These are phyloP conservation scores for Tubulanus polymorphus DNA, from an alignment of 2,888 invertebrate genomes.

Conservation along the genomic window DNA sequence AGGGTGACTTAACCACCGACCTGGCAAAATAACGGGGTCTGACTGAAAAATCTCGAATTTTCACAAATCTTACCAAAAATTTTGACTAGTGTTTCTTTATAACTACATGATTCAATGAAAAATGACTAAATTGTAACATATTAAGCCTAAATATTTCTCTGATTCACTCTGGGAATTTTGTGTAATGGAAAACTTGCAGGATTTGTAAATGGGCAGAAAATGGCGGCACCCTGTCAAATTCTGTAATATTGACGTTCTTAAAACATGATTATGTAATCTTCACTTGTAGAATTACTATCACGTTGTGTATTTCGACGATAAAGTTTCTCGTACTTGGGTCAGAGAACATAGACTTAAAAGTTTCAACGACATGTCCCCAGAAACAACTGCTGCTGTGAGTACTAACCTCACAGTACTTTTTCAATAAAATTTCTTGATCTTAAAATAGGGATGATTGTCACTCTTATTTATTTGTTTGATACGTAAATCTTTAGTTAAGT, in stretches of 20 bases:
- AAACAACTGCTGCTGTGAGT: too few relatives aligned
- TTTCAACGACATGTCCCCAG: slow-evolving; percentile 22
- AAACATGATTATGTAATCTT: neutral
- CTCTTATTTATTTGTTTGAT: neutral
- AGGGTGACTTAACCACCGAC: too few relatives aligned
- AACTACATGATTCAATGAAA: too few relatives aligned
- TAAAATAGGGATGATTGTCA: neutral
- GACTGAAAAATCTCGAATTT: too few relatives aligned
- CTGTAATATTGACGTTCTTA: neutral
- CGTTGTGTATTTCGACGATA: slow-evolving; percentile 44
- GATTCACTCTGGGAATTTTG: too few relatives aligned
- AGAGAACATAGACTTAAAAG: slow-evolving; percentile 20
- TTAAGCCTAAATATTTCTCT: too few relatives aligned
- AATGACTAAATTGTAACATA: too few relatives aligned
- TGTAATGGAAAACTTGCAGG: too few relatives aligned
- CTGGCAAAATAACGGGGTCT: too few relatives aligned
- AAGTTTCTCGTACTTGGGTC: slow-evolving; percentile 40
- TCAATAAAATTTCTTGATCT: neutral
- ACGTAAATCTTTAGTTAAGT: neutral
- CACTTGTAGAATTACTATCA: slow-evolving; percentile 42
- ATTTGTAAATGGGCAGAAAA: neutral
- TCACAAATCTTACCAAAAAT: too few relatives aligned
- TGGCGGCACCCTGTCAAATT: neutral
- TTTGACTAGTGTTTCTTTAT: too few relatives aligned
- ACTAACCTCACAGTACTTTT: too few relatives aligned